Conservation (phyloP, 2,113 vertebrate genomes). For the Ceratotherium simum region DNA sequence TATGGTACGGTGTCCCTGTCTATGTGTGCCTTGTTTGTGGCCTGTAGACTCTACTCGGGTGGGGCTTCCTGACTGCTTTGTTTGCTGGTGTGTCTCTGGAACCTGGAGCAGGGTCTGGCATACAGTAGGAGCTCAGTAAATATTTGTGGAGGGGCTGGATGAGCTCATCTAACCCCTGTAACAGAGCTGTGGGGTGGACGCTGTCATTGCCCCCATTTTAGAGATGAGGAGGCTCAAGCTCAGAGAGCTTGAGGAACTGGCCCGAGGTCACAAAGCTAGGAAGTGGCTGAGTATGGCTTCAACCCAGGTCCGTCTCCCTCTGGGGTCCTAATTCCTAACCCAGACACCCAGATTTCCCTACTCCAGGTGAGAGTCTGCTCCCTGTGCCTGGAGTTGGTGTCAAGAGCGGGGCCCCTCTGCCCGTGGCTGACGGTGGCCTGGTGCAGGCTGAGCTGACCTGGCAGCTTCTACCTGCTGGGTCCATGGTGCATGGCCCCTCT, state of each 20-base stretch:
- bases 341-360: accelerated
- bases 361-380: background rate
- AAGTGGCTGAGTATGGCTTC: background rate
- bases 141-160: background rate
- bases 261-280: background rate
- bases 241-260: background rate
- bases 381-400: background rate
- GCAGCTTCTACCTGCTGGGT: background rate
- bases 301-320: background rate
- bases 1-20: background rate
- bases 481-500: no score
- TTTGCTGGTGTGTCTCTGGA: background rate
- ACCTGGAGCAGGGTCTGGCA: background rate
- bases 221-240: background rate
- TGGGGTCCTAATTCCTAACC: background rate
- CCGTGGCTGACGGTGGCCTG: background rate
- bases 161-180: background rate
- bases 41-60: background rate
- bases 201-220: background rate
- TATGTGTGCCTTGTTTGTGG: background rate
- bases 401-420: background rate
- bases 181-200: background rate
- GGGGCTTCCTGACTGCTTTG: background rate
- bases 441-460: background rate
- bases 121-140: background rate